Percentiles rank a stretch among this genome's conserved stretches.
Evolutionary conservation across 1,140 invertebrate species (phyloP).

Genomic region (Drosophila aff.): DNA sequence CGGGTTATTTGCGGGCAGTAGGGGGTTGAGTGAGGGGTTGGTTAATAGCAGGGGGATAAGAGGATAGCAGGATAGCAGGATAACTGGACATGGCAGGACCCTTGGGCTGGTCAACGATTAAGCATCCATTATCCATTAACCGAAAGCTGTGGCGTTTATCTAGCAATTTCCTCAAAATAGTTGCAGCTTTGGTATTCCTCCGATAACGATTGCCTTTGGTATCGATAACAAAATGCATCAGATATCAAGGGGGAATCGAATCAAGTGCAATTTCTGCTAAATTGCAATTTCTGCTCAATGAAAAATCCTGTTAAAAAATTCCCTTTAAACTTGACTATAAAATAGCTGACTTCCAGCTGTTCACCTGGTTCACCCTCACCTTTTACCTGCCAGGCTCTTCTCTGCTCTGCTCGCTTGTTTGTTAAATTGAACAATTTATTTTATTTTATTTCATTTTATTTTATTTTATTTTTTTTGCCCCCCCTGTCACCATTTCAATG

Average conservation of each 20-base stretch:
- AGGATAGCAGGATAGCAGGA: no score
- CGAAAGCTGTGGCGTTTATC: neutral
- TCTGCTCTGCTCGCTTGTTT: conserved; percentile 41
- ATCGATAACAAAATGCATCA: conserved; percentile 23
- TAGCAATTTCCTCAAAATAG: neutral
- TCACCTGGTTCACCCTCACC: neutral
- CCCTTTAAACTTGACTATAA: neutral
- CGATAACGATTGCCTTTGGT: conserved; percentile 12
- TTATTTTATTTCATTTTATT: conserved; percentile 53
- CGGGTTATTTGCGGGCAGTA: neutral
- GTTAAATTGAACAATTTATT: conserved; percentile 64
- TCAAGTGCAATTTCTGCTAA: conserved; percentile 30
- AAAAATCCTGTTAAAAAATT: neutral
- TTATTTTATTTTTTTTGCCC: conserved; percentile 44
- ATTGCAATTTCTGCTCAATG: no score
- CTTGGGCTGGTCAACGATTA: neutral
- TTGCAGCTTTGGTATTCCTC: no score
- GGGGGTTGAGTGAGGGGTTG: neutral
- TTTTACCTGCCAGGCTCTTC: conserved; percentile 3
- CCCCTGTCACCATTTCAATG: conserved; percentile 31
- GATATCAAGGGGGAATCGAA: conserved; percentile 1
- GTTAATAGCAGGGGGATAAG: neutral
- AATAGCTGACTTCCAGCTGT: neutral
- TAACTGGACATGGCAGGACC: neutral
- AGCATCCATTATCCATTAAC: neutral